These are phyloP conservation scores for Taeniopygia guttata DNA, from an alignment of 2,797 vertebrate species.

Conservation along the genomic window DNA sequence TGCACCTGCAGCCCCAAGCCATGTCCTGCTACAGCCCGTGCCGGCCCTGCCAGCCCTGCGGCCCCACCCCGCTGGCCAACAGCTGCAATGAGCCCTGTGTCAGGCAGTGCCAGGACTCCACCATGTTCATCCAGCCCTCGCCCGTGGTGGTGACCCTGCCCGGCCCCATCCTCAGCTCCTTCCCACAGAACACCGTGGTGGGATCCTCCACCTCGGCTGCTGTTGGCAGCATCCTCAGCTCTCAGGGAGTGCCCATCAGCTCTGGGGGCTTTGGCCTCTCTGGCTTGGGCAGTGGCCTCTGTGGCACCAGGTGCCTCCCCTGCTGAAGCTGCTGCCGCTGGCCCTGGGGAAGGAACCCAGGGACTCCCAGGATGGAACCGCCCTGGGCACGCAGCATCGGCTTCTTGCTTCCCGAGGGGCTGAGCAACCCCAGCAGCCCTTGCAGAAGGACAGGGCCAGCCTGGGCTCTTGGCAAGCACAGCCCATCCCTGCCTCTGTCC, in stretches of 20 bases:
- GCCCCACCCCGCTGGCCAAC: background rate
- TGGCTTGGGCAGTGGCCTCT: background rate
- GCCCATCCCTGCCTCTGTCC: background rate
- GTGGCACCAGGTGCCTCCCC: background rate
- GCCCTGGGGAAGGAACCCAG: background rate
- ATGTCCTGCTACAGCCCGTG: background rate
- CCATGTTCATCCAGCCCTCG: too few species aligned
- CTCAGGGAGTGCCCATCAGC: too few species aligned
- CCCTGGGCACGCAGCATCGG: accelerated
- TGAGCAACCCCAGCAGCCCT: background rate
- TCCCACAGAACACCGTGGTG: too few species aligned
- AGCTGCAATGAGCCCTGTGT: background rate
- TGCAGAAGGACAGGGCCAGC: background rate
- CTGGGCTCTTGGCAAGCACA: background rate
- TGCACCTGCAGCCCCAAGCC: background rate
- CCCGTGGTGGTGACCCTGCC: too few species aligned
- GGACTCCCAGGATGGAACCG: accelerated
- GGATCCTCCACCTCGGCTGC: too few species aligned
- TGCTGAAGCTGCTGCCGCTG: background rate
- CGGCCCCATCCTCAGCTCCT: too few species aligned
- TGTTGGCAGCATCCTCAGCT: too few species aligned
- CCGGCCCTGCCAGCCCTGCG: background rate
- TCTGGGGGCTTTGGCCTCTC: too few species aligned
- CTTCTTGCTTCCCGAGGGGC: background rate
- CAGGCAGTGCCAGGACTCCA: background rate